Evolutionary conservation across 2,888 invertebrate species (phyloP), one percentile per base, ranked within the genome.

Genomic region (Allolobophora icterica): DNA sequence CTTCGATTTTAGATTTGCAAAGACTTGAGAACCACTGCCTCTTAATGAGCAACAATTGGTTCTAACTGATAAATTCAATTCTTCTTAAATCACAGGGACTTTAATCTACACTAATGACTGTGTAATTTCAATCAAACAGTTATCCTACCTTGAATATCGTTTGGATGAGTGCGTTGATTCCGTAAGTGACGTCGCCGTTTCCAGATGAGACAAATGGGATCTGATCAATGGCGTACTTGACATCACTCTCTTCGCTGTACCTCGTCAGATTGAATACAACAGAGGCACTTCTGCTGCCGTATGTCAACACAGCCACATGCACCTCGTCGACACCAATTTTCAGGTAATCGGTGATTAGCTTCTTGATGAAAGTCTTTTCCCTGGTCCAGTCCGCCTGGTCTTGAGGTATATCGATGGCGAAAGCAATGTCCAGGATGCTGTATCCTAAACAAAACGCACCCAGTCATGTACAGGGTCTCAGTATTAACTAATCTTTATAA

Each of bases 381-480:
- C 40, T 89, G 15, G 21, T 35, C 71, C 87, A 91, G 17, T 71
- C 58, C 0, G n/a, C 84, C 2, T 13, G 17, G 17, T 91, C 84
- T 21, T 40, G 33, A 15, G 91, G 91, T 17, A 91, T 89, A 19
- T 91, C 84, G 58, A 91, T 89, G 17, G 91, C 91, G 17, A 91
- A 34, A 33, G 89, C 91, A 11, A 91, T 34, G 42, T 91, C 89
- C 40, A 52, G 42, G 33, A 45, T 33, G 33, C 35, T 21, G 38
- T 90, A 91, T 1, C 35, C 91, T 91, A 45, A 21, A 24, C 3
- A 52, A 19, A 52, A 24, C n/a, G n/a, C n/a, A 52, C 1, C 13
- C 17, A 17, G 17, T 42, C 42, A 17, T 42, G 1, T 13, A 13
- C 13, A 13, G 5, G 1, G 13, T 42, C 38, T 38, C 3, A 8